Conservation (phyloP, 2,113 vertebrate genomes). For the Ariopsis seemanni region DNA sequence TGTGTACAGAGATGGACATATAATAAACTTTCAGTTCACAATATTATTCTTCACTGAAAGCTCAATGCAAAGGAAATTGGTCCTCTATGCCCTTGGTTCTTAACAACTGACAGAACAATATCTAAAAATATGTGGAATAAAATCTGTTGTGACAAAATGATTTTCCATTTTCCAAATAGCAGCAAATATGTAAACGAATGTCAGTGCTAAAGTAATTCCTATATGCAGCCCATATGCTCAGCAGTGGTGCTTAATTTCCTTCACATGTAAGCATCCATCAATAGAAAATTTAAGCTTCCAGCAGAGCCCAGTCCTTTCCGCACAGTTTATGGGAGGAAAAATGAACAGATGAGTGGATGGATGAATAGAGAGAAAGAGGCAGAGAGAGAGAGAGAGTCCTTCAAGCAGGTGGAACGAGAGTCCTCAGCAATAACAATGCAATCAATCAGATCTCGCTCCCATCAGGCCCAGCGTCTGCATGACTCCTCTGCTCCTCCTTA, state of each 20-base stretch:
- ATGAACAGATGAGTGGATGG: conserved; percentile 76
- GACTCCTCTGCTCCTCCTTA: conserved; percentile 55
- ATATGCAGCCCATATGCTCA: not conserved
- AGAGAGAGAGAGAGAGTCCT: conserved; percentile 69
- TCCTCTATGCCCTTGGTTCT: not conserved
- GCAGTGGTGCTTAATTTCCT: conserved; percentile 49
- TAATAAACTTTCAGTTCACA: not conserved
- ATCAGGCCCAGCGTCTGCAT: conserved; percentile 67
- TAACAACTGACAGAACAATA: not conserved
- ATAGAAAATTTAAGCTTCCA: conserved; percentile 76
- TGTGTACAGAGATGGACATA: not conserved
- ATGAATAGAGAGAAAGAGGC: conserved; percentile 64
- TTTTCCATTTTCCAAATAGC: not conserved
- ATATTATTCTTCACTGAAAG: not conserved
- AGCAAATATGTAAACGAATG: not conserved
- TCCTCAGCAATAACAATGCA: conserved; percentile 83
- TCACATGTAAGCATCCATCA: conserved; percentile 70
- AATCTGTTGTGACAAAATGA: not conserved
- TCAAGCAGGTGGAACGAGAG: conserved; percentile 74
- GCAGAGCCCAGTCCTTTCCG: conserved; percentile 62
- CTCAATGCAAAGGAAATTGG: not conserved
- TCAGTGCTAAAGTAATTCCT: not conserved
- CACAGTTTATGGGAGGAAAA: conserved; percentile 77
- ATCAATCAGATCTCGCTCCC: conserved; percentile 75
- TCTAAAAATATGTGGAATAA: not conserved